Percentiles rank a stretch among this genome's conserved stretches.
Conservation (phyloP, 2,888 invertebrate species). For the Melipona bicolor region DNA sequence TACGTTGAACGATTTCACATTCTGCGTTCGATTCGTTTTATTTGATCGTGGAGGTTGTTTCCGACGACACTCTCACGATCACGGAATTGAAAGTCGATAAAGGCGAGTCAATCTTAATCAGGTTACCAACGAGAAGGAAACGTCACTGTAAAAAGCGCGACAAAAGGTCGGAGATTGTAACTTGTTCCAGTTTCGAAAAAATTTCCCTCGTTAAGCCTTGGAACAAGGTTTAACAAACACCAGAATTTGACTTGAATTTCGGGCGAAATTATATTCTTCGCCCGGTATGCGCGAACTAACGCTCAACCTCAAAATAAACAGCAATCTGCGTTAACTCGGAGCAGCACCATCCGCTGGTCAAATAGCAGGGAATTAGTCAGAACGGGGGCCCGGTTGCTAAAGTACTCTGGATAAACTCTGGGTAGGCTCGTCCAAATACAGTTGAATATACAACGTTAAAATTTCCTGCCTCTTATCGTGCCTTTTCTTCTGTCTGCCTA, state of each 20-base stretch:
- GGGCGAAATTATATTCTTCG: constrained; percentile 12
- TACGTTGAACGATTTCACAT: background rate
- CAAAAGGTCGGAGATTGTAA: too few relatives aligned
- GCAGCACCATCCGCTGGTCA: constrained; percentile 59
- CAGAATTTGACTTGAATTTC: background rate
- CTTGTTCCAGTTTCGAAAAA: background rate
- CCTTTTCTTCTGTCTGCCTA: too few relatives aligned
- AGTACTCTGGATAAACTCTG: constrained; percentile 66
- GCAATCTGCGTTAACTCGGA: constrained; percentile 39
- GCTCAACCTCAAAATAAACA: constrained; percentile 36
- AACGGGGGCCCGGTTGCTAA: constrained; percentile 72
- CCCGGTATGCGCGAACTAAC: background rate
- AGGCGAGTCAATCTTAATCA: background rate
- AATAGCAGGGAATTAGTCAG: constrained; percentile 76
- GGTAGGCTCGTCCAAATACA: constrained; percentile 63
- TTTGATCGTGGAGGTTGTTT: background rate
- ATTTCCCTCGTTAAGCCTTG: background rate
- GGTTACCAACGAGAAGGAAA: background rate
- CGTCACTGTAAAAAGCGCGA: too few relatives aligned
- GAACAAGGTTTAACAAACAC: background rate
- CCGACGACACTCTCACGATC: background rate
- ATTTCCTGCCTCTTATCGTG: constrained; percentile 6
- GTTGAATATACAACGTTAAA: constrained; percentile 60
- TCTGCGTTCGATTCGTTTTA: background rate
- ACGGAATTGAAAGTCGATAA: background rate